phyloP scores from a whole-genome alignment of 1,140 invertebrate species.

The Hyphantria cunea region DNA sequence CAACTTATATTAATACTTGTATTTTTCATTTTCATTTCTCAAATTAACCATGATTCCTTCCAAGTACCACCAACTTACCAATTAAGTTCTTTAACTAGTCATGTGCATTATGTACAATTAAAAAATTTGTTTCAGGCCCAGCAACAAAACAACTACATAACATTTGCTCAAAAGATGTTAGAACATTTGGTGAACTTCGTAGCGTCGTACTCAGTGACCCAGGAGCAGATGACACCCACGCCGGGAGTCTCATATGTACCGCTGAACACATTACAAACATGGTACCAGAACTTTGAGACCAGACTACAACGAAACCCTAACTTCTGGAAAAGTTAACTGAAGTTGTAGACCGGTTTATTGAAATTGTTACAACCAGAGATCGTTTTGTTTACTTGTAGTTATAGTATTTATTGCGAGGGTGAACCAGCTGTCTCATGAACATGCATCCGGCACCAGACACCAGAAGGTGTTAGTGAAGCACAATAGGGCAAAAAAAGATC shows the following conservation, averaged over 20 bases:
- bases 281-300: constrained; percentile 96
- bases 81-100: no score
- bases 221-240: constrained; percentile 90
- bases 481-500: no score
- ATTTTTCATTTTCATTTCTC: no score
- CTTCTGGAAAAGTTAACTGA: constrained; percentile 90
- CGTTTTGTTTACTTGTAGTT: no score
- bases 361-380: neutral
- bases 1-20: no score
- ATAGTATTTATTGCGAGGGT: no score
- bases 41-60: no score
- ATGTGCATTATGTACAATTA: no score
- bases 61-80: no score
- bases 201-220: constrained; percentile 92
- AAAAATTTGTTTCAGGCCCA: constrained; percentile 66
- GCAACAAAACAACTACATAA: constrained; percentile 86
- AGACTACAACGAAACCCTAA: constrained; percentile 95
- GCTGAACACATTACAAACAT: constrained; percentile 92
- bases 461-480: no score
- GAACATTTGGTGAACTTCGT: constrained; percentile 96
- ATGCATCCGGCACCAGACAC: no score
- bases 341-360: neutral
- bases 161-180: constrained; percentile 96
- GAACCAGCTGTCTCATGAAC: no score
- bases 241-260: constrained; percentile 93